These are phyloP conservation scores for Microcebus jonahi DNA, from an alignment of 2,113 vertebrate genomes.

Conservation along the genomic window DNA sequence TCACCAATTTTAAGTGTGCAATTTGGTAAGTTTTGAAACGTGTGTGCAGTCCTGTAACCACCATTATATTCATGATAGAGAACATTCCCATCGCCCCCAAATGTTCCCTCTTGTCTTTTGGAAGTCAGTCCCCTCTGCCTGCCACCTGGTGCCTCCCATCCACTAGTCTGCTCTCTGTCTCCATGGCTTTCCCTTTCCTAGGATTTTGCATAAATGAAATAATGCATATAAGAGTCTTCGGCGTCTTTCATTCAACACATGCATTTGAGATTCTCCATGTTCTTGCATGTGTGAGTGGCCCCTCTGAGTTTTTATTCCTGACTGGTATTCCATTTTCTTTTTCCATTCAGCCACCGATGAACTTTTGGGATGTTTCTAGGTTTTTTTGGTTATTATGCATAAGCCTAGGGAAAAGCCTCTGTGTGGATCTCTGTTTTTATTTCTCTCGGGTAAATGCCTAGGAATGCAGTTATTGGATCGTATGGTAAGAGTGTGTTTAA, in stretches of 20 bases:
- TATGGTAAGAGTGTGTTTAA: background rate
- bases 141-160: background rate
- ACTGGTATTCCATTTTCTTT: background rate
- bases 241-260: background rate
- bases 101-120: fast-evolving
- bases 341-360: background rate
- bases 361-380: background rate
- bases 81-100: background rate
- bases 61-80: background rate
- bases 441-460: background rate
- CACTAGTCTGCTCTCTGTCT: background rate
- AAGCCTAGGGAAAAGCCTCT: background rate
- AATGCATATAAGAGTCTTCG: too few relatives aligned
- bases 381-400: background rate
- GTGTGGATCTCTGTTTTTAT: too few relatives aligned
- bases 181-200: background rate
- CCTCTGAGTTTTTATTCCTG: background rate
- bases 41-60: too few relatives aligned
- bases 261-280: background rate
- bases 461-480: background rate
- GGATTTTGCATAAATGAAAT: background rate
- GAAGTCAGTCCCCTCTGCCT: background rate
- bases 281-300: fast-evolving
- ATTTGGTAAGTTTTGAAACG: background rate
- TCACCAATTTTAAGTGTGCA: background rate